Evolutionary conservation across 2,888 invertebrate genomes (phyloP).

Genomic region (Pogonocherus hispidulus): DNA sequence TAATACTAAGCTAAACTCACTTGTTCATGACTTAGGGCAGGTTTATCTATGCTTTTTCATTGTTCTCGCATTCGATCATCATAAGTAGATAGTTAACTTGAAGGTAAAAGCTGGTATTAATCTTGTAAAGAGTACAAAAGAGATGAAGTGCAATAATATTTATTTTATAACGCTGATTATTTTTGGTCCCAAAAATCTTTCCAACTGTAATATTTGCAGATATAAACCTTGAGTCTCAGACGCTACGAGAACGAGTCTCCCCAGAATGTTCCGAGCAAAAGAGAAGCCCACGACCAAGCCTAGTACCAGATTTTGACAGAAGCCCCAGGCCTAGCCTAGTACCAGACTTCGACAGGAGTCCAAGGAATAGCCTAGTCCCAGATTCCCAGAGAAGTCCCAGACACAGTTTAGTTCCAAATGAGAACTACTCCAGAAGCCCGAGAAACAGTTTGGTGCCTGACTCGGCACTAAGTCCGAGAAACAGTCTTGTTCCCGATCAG

Average conservation of each 20-base stretch:
- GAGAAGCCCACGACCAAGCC: constrained; percentile 72
- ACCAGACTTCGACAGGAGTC: constrained; percentile 72
- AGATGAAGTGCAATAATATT: no score
- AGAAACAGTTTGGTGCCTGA: constrained; percentile 67
- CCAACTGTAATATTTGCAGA: constrained; percentile 45
- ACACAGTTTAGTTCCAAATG: constrained; percentile 76
- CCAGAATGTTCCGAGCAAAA: constrained; percentile 53
- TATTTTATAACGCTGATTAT: no score
- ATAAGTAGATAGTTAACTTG: no score
- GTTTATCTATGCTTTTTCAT: no score
- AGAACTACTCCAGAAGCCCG: constrained; percentile 73
- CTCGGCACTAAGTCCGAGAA: constrained; percentile 68
- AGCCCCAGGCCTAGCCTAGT: constrained; percentile 73
- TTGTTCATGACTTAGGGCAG: no score
- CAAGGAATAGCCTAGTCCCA: constrained; percentile 71
- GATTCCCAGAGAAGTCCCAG: constrained; percentile 70
- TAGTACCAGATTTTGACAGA: constrained; percentile 70
- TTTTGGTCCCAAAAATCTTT: no score
- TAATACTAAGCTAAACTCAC: no score
- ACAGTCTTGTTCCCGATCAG: constrained; percentile 71
- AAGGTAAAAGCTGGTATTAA: no score
- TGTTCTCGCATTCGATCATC: no score
- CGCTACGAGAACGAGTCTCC: constrained; percentile 57
- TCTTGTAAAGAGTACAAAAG: no score
- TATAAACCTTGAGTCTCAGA: constrained; percentile 67